phyloP scores from a whole-genome alignment of 1,140 invertebrate genomes.

The Polypedilum pembai region DNA sequence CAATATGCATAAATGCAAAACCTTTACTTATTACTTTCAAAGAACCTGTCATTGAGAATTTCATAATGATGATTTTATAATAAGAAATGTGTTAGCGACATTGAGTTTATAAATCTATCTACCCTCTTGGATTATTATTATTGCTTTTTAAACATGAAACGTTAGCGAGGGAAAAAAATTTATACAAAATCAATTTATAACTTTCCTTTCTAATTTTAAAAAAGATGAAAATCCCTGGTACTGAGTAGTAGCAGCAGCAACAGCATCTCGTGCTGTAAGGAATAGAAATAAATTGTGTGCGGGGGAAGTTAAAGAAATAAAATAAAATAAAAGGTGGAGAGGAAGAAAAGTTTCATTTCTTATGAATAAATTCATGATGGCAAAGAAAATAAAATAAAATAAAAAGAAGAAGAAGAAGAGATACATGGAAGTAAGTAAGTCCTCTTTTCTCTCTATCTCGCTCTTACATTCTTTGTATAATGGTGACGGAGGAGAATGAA shows the following conservation, averaged over 20 bases:
- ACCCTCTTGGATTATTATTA: no score
- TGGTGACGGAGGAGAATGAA: constrained; percentile 13
- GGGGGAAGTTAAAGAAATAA: neutral
- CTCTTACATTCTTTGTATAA: neutral
- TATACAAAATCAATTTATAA: neutral
- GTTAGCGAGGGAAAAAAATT: no score
- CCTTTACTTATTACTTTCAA: no score
- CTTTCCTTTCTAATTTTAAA: neutral
- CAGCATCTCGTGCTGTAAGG: neutral
- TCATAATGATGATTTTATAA: no score
- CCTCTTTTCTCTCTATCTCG: neutral
- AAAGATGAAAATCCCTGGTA: neutral
- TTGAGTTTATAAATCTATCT: no score
- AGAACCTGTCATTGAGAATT: no score
- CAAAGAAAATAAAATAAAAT: constrained; percentile 11
- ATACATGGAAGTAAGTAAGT: neutral
- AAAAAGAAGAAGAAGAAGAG: neutral
- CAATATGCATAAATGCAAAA: no score
- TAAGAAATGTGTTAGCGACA: no score
- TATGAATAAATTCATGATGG: constrained; percentile 18
- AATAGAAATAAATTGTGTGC: neutral
- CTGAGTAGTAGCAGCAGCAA: neutral
- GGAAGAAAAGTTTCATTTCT: constrained; percentile 12
- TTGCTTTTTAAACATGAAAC: no score
- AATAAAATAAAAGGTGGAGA: neutral